A percentile compares a stretch with the other conserved stretches of the same genome.
Evolutionary conservation across 2,113 vertebrate species (phyloP).

Genomic region (Bufo gargarizans): DNA sequence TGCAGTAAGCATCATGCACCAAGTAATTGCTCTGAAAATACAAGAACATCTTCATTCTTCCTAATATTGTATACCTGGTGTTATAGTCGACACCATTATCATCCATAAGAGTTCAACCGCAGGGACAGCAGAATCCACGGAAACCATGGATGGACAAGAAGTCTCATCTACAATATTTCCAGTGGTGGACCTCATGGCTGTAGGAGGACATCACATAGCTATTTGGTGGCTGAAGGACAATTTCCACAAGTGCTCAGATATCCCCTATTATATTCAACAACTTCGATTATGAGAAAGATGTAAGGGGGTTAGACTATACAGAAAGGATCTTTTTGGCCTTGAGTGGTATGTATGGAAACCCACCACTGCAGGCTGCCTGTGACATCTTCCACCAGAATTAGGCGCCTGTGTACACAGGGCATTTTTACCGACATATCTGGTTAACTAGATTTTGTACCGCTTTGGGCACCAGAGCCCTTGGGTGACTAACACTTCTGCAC

Average conservation of each 20-base stretch:
- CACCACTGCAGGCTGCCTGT: too few species aligned
- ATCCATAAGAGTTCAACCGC: neutral
- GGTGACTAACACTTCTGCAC: neutral
- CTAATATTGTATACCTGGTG: neutral
- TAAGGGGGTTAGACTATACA: too few species aligned
- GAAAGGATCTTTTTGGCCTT: too few species aligned
- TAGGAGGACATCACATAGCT: neutral
- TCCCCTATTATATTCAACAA: too few species aligned
- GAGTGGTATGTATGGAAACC: too few species aligned
- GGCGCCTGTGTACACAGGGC: too few species aligned
- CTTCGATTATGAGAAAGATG: too few species aligned
- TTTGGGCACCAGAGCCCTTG: neutral
- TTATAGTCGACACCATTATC: neutral
- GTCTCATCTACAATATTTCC: neutral
- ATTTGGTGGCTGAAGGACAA: too few species aligned
- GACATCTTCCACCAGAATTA: too few species aligned
- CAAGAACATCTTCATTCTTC: neutral
- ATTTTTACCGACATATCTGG: too few species aligned
- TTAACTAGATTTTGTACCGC: neutral
- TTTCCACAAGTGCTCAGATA: too few species aligned
- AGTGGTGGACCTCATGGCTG: neutral
- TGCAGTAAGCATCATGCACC: neutral
- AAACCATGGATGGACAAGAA: neutral
- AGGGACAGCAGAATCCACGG: neutral
- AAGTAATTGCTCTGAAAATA: neutral